Evolutionary conservation across 2,888 invertebrate genomes (phyloP), one percentile per base, ranked within the genome.

Genomic region (Phortica okadai): DNA sequence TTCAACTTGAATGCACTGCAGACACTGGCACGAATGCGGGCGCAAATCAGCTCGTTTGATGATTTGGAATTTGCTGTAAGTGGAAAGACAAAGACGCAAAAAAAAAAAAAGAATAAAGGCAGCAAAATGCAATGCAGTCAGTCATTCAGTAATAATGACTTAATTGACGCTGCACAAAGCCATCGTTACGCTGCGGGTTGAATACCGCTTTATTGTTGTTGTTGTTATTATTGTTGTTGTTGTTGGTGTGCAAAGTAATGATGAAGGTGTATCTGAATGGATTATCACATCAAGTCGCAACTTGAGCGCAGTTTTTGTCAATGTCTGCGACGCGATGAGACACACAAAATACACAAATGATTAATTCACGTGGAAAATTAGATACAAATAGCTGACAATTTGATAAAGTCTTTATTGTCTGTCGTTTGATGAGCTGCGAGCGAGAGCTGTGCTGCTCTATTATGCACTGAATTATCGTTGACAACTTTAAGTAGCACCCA

Each of bases 311-410:
- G 14, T 66, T 66, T 66, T 33, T 66, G 42, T 66, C 21, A 11
- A 21, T 62, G 25, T 21, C 25, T 11, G 21, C 11, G 25, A 62
- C 25, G 62, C 11, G 11, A 11, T 62, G n/a, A n/a, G n/a, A 54
- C n/a, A 14, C n/a, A 10, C n/a, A 6, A 54, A 54, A 54, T 54
- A n/a, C 54, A 80, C 75, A 81, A 82, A 81, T 82, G 82, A 82
- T 82, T 82, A 81, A 84, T 82, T 84, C 81, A 81, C 81, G 82
- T 82, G 81, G 82, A 84, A 84, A 84, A 84, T 84, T 80, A 82
- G 81, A 81, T 82, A 84, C 83, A 84, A 82, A 84, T 84, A 84
- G 82, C 81, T 82, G 82, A 82, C 83, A 84, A 82, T 77, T 81
- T 84, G 83, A 81, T 84, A 81, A 33, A 80, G 78, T 80, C 82